Percentiles rank a stretch among this genome's conserved stretches.
These are phyloP conservation scores for Ips typographus DNA, from an alignment of 1,140 invertebrate species.

Conservation along the genomic window DNA sequence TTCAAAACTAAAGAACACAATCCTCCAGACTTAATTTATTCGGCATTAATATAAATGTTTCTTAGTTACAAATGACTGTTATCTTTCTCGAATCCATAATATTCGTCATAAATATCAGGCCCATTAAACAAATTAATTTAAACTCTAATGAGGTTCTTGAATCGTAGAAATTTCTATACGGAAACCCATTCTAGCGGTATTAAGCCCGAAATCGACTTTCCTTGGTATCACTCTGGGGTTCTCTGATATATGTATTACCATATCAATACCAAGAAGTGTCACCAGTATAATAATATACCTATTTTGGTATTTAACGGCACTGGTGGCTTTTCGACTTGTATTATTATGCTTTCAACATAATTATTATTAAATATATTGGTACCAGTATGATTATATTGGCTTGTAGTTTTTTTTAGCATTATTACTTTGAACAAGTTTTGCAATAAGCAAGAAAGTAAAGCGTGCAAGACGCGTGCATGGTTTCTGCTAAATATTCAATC, in stretches of 20 bases:
- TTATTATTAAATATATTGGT: not conserved
- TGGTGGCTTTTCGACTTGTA: not conserved
- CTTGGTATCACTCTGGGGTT: not conserved
- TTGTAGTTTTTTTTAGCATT: not conserved
- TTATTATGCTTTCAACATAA: not conserved
- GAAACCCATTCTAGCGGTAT: not conserved
- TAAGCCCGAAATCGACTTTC: not conserved
- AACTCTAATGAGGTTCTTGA: not conserved
- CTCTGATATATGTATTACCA: not conserved
- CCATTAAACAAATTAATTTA: conserved; percentile 7
- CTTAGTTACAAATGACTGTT: not conserved
- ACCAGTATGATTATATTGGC: not conserved
- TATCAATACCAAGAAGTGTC: conserved; percentile 8
- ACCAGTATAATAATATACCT: not conserved
- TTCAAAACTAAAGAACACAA: too few species aligned
- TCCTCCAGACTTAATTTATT: not conserved
- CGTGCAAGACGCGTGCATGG: conserved; percentile 5
- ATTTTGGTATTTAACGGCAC: not conserved
- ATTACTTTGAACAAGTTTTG: not conserved
- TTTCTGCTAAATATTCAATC: conserved; percentile 1
- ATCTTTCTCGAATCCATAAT: not conserved
- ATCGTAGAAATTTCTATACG: conserved; percentile 1
- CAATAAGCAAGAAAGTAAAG: not conserved
- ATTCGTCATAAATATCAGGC: conserved; percentile 2
- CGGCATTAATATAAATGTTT: conserved; percentile 1